These are phyloP conservation scores for Pipistrellus pygmaeus DNA, from an alignment of 2,797 vertebrate species.

Conservation along the genomic window DNA sequence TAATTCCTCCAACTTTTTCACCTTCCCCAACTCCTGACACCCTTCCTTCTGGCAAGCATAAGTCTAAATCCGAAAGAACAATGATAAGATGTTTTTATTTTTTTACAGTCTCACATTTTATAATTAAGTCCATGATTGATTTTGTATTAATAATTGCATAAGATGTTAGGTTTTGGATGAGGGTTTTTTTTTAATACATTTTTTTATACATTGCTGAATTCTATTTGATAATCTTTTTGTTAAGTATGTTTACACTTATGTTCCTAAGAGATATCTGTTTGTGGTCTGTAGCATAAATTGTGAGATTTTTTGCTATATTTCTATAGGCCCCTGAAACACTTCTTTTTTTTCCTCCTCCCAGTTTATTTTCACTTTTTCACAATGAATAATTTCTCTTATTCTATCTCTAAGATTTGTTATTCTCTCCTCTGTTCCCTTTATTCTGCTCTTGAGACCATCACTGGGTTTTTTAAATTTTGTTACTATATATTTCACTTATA, in stretches of 20 bases:
- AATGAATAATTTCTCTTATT: neutral
- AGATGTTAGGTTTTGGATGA: neutral
- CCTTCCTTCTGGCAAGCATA: neutral
- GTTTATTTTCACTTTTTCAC: neutral
- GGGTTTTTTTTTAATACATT: neutral
- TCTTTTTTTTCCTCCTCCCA: fast-evolving
- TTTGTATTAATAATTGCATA: neutral
- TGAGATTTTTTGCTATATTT: neutral
- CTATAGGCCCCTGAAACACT: neutral
- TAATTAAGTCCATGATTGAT: neutral
- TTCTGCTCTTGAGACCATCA: neutral
- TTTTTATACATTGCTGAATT: neutral
- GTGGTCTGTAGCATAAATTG: neutral
- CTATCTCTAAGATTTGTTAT: neutral
- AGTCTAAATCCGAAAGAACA: neutral
- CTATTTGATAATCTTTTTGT: no score
- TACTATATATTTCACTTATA: neutral
- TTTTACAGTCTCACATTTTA: neutral
- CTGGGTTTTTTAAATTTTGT: neutral
- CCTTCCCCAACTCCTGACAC: neutral
- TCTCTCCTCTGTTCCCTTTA: neutral
- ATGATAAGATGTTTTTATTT: neutral
- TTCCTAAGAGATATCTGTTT: no score
- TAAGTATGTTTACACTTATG: no score
- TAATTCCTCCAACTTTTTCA: neutral